Evolutionary conservation across 2,113 vertebrate species (phyloP).

Genomic region (Lichenostomus cassidix): DNA sequence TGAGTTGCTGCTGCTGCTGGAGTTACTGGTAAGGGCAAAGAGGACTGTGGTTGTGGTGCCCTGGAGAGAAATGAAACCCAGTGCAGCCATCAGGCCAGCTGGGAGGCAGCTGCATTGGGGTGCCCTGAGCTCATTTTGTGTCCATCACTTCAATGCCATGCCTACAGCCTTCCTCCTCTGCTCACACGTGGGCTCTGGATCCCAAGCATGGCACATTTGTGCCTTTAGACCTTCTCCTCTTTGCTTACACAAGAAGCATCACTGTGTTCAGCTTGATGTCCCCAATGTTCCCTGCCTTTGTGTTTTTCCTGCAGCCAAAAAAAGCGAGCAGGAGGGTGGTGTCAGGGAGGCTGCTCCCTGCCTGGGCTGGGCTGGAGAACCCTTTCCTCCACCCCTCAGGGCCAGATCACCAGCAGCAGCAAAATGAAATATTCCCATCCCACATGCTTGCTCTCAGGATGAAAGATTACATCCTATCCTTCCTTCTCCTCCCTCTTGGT

Average conservation of each 20-base stretch:
- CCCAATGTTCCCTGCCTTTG: background rate
- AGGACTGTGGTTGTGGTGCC: background rate
- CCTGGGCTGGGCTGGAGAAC: background rate
- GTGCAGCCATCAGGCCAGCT: background rate
- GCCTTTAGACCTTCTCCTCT: background rate
- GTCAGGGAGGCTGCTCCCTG: background rate
- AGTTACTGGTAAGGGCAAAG: accelerated
- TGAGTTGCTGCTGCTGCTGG: background rate
- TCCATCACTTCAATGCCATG: background rate
- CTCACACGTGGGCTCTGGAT: accelerated
- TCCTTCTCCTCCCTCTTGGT: slow-evolving; percentile 54
- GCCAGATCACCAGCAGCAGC: background rate
- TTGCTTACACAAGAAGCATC: background rate
- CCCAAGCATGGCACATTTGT: accelerated
- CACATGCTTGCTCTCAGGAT: background rate
- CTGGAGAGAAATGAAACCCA: background rate
- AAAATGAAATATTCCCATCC: slow-evolving; percentile 20
- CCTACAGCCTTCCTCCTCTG: background rate
- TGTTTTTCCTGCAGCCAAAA: background rate
- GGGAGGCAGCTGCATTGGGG: background rate
- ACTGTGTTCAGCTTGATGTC: background rate
- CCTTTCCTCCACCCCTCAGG: background rate
- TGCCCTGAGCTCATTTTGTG: background rate
- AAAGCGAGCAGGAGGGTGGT: accelerated
- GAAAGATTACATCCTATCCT: slow-evolving; percentile 62